Evolutionary conservation across 64 coral and sea anemone species (phyloP).

Genomic region (Pachyseris speciosa): DNA sequence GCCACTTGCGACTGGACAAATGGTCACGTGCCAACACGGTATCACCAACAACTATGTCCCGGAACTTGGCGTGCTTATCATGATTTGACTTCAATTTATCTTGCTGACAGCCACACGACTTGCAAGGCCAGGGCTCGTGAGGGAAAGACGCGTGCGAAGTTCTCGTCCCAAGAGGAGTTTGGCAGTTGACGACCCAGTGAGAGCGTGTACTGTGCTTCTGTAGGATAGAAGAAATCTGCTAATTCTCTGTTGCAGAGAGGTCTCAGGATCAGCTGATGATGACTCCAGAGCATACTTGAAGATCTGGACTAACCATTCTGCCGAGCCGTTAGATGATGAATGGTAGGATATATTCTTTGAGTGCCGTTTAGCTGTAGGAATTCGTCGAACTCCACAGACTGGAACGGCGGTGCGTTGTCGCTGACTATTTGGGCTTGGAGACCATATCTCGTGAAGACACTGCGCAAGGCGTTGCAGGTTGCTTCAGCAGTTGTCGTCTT

Average conservation of each 20-base stretch:
- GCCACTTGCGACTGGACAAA: slow-evolving; percentile 19
- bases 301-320: slow-evolving; percentile 53
- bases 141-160: slow-evolving; percentile 34
- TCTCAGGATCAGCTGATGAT: background rate
- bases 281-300: slow-evolving; percentile 13
- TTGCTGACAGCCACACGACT: slow-evolving; percentile 34
- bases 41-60: slow-evolving; percentile 41
- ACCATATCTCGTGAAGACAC: slow-evolving; percentile 19
- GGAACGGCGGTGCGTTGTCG: slow-evolving; percentile 21
- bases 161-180: background rate
- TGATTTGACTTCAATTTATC: slow-evolving; percentile 65
- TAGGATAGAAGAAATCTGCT: slow-evolving; percentile 37
- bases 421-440: slow-evolving; percentile 7
- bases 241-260: slow-evolving; percentile 18
- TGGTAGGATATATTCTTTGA: slow-evolving; percentile 33
- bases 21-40: slow-evolving; percentile 14
- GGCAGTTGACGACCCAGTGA: background rate
- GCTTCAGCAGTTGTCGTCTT: background rate
- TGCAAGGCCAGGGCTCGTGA: slow-evolving; percentile 15
- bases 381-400: slow-evolving; percentile 10
- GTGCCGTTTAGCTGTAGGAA: slow-evolving; percentile 36
- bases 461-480: slow-evolving; percentile 5
- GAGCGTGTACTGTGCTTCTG: slow-evolving; percentile 14
- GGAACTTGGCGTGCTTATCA: slow-evolving; percentile 31
- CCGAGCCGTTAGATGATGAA: slow-evolving; percentile 21